Conservation (phyloP, 2,888 invertebrate species). For the Lamellibrachia satsuma region DNA sequence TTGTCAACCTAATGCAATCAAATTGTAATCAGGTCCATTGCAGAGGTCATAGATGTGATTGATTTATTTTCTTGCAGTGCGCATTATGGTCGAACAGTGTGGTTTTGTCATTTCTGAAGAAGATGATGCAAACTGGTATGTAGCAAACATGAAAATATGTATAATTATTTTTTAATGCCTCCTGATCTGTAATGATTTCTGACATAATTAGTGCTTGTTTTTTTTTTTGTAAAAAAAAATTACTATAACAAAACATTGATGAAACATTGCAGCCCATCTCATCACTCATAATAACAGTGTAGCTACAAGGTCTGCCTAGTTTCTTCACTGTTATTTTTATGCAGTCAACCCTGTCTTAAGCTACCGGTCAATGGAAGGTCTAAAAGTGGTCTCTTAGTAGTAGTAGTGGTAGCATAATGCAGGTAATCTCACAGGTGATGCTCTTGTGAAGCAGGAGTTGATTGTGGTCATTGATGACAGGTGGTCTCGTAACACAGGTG, state of each 20-base stretch:
- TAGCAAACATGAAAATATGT: conserved; percentile 8
- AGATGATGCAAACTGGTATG: conserved; percentile 55
- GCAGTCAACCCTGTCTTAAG: too few relatives aligned
- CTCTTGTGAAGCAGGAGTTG: too few relatives aligned
- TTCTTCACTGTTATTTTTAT: too few relatives aligned
- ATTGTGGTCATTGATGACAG: too few relatives aligned
- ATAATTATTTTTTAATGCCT: background rate
- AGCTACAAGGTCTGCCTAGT: too few relatives aligned
- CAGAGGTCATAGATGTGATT: background rate
- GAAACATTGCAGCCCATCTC: background rate
- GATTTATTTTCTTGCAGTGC: conserved; percentile 50
- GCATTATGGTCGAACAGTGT: conserved; percentile 56
- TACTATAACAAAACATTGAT: background rate
- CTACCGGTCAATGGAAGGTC: too few relatives aligned
- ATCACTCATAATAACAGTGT: background rate
- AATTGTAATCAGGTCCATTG: background rate
- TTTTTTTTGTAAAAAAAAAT: background rate
- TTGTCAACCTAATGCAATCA: background rate
- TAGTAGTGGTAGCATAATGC: too few relatives aligned
- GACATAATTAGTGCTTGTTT: background rate
- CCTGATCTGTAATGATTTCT: conserved; percentile 17
- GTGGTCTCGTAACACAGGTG: background rate
- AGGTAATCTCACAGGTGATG: background rate
- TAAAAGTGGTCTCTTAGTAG: too few relatives aligned
- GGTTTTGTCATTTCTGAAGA: conserved; percentile 57